Base-by-base conservation (phyloP, 2,888 invertebrate genomes). In the Leptinotarsa rubiginosa region DNA sequence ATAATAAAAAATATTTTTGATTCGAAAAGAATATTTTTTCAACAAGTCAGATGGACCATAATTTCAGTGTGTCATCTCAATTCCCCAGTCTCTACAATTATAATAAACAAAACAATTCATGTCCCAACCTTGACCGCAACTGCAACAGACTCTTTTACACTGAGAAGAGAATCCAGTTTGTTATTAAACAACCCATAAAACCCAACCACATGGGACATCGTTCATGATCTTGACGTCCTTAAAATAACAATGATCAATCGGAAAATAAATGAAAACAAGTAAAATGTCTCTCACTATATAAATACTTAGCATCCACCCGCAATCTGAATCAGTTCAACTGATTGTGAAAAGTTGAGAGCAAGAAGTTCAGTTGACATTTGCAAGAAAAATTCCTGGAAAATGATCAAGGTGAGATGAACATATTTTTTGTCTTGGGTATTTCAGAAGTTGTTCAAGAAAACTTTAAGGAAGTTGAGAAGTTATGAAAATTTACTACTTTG, bases 191-290 rank as follows among this genome's bases (percentile, higher is more conserved):
- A 59, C 25, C 59, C 59, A 25, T 59, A 56, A 41, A 41, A 41
- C 31, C 31, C 31, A 22, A 22, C 15, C 25, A 52, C 7, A 22
- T 59, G 25, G 22, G 52, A 52, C 18, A 20, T 59, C 59, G 13
- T 59, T 13, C 20, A 59, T 59, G 10, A 52, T 12, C 52, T 52
- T 52, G 59, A 15, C 59, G 59, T 25, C 59, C 59, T 59, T 59
- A 59, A 22, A 56, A 22, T 56, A 18, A 50, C 59, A 59, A 22
- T 59, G 59, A 59, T 59, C 12, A 25, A 22, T 59, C 25, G 59
- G 59, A 59, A 59, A 59, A 59, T 15, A 59, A 59, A 25, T 20
- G 25, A 3, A 59, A 59, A 59, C 59, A 59, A 59, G 16, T 59
- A 59, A 13, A 2, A 59, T 13, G 4, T 20, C 59, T 20, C 20